Evolutionary conservation across 2,797 vertebrate genomes (phyloP).

Genomic region (Apodemus agrarius): DNA sequence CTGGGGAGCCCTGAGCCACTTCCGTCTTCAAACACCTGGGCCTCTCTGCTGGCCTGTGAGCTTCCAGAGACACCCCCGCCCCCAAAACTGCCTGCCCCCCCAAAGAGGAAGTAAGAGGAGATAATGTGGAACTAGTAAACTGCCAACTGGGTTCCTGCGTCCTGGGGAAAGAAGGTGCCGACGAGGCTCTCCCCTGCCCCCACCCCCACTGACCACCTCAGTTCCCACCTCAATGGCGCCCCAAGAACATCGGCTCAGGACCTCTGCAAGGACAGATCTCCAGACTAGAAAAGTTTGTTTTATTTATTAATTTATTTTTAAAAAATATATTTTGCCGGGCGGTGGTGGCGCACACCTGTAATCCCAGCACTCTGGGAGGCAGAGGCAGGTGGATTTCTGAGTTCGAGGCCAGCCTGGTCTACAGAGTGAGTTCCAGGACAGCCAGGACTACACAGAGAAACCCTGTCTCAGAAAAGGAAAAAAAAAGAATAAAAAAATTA

Average conservation of each 20-base stretch:
- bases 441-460: no score
- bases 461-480: no score
- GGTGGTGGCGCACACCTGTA: no score
- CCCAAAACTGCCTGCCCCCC: not conserved
- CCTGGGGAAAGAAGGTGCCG: accelerated
- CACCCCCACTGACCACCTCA: not conserved
- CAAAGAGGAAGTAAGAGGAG: conserved; percentile 47
- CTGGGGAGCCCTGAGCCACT: not conserved
- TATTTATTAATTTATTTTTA: not conserved
- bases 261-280: not conserved
- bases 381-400: no score
- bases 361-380: no score
- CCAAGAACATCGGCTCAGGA: not conserved
- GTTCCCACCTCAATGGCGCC: not conserved
- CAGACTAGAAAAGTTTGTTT: not conserved
- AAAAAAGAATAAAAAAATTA: no score
- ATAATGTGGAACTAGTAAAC: not conserved
- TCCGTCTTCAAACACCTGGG: not conserved
- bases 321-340: not conserved
- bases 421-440: no score
- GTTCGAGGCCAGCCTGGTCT: no score
- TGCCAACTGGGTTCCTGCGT: accelerated
- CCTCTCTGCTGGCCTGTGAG: not conserved
- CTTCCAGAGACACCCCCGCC: not conserved
- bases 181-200: accelerated